phyloP scores from a whole-genome alignment of 1,140 invertebrate genomes.

The Saccostrea cuccullata region DNA sequence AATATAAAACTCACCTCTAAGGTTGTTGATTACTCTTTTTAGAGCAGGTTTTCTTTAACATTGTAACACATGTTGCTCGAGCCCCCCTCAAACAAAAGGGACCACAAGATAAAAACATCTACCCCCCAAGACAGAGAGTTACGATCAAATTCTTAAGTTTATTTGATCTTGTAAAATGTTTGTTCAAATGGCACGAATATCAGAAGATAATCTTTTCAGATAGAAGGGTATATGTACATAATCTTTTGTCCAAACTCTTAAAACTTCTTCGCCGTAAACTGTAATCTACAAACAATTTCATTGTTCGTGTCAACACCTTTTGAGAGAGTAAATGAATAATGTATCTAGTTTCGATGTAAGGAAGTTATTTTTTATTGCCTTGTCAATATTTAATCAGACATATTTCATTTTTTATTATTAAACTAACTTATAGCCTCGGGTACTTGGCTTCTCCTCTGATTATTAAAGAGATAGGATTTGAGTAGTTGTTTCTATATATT shows the following conservation, averaged over 20 bases:
- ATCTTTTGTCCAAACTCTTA: constrained; percentile 25
- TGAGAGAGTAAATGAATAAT: not conserved
- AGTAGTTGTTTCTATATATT: not conserved
- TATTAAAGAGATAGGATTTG: not conserved
- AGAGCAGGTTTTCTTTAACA: too few relatives aligned
- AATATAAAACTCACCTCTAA: not conserved
- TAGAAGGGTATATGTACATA: not conserved
- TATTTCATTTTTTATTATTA: not conserved
- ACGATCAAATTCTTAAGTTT: not conserved
- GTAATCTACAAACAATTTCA: not conserved
- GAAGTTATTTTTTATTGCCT: not conserved
- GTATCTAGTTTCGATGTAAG: not conserved
- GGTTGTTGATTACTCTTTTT: not conserved
- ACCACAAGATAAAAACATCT: not conserved
- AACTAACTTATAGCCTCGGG: not conserved
- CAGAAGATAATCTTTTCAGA: constrained; percentile 5
- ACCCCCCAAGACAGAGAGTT: constrained; percentile 1
- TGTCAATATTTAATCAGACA: not conserved
- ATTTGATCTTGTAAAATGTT: constrained; percentile 23
- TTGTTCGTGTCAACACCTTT: constrained; percentile 26
- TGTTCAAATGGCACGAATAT: constrained; percentile 14
- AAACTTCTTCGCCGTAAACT: not conserved
- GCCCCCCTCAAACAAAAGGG: not conserved
- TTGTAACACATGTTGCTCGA: not conserved
- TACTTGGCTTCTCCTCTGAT: not conserved